phyloP scores from a whole-genome alignment of 92 coral and sea anemone genomes.

The Nematostella vectensis region DNA sequence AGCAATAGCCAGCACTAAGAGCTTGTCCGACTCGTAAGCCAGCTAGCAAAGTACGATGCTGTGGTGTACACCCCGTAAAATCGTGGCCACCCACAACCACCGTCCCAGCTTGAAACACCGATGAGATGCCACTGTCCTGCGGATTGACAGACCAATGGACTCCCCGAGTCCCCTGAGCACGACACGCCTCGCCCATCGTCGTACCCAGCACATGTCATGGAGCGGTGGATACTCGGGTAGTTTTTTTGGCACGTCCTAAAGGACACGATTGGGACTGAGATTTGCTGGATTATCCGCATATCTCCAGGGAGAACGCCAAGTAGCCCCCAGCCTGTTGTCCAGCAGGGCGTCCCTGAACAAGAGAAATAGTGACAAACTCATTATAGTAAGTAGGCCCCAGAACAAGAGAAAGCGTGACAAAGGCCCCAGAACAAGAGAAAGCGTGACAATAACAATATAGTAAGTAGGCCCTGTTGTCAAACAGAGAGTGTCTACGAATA shows the following conservation, averaged over 20 bases:
- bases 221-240: conserved; percentile 4
- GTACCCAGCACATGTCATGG: conserved; percentile 29
- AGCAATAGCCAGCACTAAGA: too few species aligned
- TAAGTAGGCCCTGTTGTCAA: too few species aligned
- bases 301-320: conserved; percentile 1
- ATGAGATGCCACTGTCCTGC: conserved; percentile 21
- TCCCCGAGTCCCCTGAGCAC: conserved; percentile 28
- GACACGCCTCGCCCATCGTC: conserved; percentile 9
- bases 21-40: conserved; percentile 9
- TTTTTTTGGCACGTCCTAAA: conserved; percentile 5
- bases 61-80: conserved; percentile 12
- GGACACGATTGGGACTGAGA: conserved; percentile 19
- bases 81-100: conserved; percentile 18
- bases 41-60: conserved; percentile 15
- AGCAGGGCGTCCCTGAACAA: conserved; percentile 17
- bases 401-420: too few species aligned
- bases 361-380: too few species aligned
- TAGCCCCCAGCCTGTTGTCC: conserved; percentile 41
- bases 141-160: conserved; percentile 19
- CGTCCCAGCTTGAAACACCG: conserved; percentile 19
- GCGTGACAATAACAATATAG: too few species aligned
- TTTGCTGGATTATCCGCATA: conserved; percentile 7
- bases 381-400: too few species aligned
- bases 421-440: too few species aligned
- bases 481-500: too few species aligned